Percentiles rank a stretch among this genome's conserved stretches.
Evolutionary conservation across 1,140 invertebrate species (phyloP).

Genomic region (Pachypeltis micranthus): DNA sequence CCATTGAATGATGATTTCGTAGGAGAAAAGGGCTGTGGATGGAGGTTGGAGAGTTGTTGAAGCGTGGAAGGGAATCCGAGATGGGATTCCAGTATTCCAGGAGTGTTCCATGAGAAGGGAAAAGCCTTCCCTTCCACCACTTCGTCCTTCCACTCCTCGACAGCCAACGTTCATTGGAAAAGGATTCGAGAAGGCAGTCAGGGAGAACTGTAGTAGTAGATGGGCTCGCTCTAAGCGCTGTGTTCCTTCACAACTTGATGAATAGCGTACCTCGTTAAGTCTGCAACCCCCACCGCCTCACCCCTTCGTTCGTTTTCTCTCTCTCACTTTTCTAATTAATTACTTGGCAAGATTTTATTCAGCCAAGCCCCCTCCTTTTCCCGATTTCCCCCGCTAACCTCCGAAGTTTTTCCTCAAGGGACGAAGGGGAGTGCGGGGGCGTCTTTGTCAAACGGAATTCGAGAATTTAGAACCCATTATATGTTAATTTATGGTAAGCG

Average conservation of each 20-base stretch:
- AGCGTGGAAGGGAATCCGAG: neutral
- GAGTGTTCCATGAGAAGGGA: neutral
- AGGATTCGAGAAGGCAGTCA: neutral
- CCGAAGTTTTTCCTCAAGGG: no score
- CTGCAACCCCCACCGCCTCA: neutral
- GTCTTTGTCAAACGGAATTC: neutral
- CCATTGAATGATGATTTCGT: conserved; percentile 6
- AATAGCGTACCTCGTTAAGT: conserved; percentile 7
- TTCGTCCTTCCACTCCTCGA: no score
- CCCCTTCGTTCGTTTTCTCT: neutral
- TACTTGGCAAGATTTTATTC: conserved; percentile 7
- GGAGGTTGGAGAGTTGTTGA: neutral
- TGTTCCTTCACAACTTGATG: conserved; percentile 7
- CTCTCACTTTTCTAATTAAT: conserved; percentile 1
- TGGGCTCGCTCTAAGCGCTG: neutral
- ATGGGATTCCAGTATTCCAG: conserved; percentile 5
- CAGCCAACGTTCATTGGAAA: no score
- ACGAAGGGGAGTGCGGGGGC: no score
- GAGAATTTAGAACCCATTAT: conserved; percentile 4
- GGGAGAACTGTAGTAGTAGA: no score
- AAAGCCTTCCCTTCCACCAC: no score
- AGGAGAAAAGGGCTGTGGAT: neutral
- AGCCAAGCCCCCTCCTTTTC: neutral
- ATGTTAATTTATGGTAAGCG: neutral
- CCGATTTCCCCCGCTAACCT: no score